Evolutionary conservation across 1,140 invertebrate genomes (phyloP).

Genomic region (Potamilus streckersoni): DNA sequence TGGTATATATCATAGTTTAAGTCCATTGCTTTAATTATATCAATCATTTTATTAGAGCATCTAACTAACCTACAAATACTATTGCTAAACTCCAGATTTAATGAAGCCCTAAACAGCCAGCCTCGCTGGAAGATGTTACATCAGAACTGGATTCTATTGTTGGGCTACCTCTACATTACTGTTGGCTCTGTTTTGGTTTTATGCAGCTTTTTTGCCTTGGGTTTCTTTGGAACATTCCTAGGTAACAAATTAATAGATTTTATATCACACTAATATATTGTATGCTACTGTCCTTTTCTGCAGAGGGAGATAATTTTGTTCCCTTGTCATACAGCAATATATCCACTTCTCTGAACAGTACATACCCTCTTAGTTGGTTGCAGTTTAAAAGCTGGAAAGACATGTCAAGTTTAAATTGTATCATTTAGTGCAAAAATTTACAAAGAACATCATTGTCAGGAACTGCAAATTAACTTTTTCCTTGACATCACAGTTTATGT

Average conservation of each 20-base stretch:
- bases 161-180: constrained; percentile 39
- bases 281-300: background rate
- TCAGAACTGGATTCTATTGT: constrained; percentile 38
- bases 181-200: constrained; percentile 45
- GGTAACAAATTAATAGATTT: constrained; percentile 27
- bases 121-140: constrained; percentile 40
- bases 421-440: background rate
- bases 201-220: constrained; percentile 42
- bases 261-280: background rate
- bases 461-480: no score
- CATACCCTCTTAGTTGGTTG: background rate
- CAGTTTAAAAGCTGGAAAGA: background rate
- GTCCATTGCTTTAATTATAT: background rate
- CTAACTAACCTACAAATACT: background rate
- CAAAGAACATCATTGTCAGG: background rate
- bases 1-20: no score
- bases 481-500: no score
- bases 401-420: background rate
- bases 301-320: background rate
- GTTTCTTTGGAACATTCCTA: constrained; percentile 52
- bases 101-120: constrained; percentile 38
- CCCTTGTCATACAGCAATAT: background rate
- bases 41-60: background rate
- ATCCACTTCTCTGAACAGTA: background rate
- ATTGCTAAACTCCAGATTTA: constrained; percentile 38